These are phyloP conservation scores for Leptatherina wallacei DNA, from an alignment of 2,797 vertebrate species.

Conservation along the genomic window DNA sequence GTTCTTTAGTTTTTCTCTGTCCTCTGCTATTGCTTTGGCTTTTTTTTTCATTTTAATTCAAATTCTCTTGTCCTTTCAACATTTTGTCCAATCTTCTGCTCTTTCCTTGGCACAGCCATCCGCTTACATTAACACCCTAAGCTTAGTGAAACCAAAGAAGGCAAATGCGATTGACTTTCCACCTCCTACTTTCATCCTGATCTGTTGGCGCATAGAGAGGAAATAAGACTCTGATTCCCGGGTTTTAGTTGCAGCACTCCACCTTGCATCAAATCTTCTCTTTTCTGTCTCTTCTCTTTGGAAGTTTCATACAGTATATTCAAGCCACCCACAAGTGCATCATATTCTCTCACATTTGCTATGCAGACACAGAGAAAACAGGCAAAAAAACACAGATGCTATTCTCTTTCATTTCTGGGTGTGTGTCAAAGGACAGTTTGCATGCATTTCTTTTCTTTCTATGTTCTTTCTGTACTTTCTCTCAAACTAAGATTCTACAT, in stretches of 20 bases:
- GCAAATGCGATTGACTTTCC: slow-evolving; percentile 5
- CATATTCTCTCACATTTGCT: background rate
- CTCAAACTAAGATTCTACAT: background rate
- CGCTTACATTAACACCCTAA: background rate
- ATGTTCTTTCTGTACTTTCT: background rate
- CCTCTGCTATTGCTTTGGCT: background rate
- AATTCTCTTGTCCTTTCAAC: background rate
- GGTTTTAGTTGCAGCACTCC: slow-evolving; percentile 14
- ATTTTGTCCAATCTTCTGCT: background rate
- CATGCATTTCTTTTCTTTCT: too few relatives aligned
- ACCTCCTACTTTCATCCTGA: background rate
- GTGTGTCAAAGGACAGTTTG: background rate
- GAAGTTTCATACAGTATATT: slow-evolving; percentile 22
- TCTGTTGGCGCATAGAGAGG: slow-evolving; percentile 1
- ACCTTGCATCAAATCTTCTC: background rate
- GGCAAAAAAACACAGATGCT: background rate
- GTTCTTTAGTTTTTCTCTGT: background rate
- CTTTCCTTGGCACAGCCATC: background rate
- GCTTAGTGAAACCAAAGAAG: background rate
- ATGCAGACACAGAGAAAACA: slow-evolving; percentile 15
- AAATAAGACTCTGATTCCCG: slow-evolving; percentile 11
- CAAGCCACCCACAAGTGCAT: slow-evolving; percentile 12
- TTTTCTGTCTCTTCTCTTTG: background rate
- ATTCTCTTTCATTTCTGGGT: slow-evolving; percentile 1
- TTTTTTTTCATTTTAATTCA: background rate